Evolutionary conservation across 2,888 invertebrate genomes (phyloP).

Genomic region (Lordiphosa andalusiaca): DNA sequence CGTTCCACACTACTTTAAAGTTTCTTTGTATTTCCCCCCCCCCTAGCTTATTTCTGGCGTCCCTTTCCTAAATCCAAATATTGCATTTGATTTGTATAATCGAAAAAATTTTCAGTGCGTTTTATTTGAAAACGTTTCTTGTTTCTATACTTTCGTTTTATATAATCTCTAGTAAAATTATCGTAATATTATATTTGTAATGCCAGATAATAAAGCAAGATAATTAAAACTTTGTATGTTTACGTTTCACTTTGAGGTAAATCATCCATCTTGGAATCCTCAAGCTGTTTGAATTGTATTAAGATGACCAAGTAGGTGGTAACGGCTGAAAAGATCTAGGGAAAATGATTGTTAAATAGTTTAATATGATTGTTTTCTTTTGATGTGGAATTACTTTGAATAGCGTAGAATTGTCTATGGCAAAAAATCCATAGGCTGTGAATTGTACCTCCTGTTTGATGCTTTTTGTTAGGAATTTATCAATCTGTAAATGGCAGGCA

Average conservation of each 20-base stretch:
- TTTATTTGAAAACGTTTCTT: constrained; percentile 21
- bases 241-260: constrained; percentile 15
- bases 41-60: constrained; percentile 10
- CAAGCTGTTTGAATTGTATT: constrained; percentile 79
- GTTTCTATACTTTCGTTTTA: constrained; percentile 23
- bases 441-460: constrained; percentile 79
- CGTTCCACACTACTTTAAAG: constrained; percentile 19
- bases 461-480: constrained; percentile 79
- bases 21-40: not conserved
- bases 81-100: constrained; percentile 25
- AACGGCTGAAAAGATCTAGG: constrained; percentile 79
- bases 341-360: not conserved
- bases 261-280: constrained; percentile 75
- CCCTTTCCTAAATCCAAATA: constrained; percentile 9
- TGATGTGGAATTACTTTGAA: constrained; percentile 71
- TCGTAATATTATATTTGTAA: constrained; percentile 60
- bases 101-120: constrained; percentile 14
- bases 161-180: constrained; percentile 54
- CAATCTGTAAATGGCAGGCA: constrained; percentile 59
- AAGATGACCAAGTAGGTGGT: constrained; percentile 79
- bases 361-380: not conserved
- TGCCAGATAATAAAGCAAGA: constrained; percentile 35
- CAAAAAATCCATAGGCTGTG: constrained; percentile 79
- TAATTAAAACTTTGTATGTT: not conserved
- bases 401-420: constrained; percentile 78